Evolutionary conservation across 2,888 invertebrate species (phyloP), one percentile per base, ranked within the genome.

Genomic region (Archips xylosteana): DNA sequence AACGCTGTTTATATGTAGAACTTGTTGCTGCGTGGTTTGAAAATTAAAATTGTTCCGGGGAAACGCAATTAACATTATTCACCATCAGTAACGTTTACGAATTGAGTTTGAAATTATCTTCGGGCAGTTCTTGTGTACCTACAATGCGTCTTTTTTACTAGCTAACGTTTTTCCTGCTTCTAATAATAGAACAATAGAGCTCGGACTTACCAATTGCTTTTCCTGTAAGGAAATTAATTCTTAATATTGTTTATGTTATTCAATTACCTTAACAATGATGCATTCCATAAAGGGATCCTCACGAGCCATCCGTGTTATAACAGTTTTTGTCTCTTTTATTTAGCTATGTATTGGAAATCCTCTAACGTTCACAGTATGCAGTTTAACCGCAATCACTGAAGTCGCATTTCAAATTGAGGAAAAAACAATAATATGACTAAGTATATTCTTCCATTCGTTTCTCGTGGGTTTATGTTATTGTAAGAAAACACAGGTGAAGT

Each of bases 401-500:
- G 45, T 39, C 51, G 15, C 15, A 39, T 5, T 66, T 42, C 49
- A 61, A 71, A 66, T 45, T 65, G 62, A 72, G 72, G 72, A 68
- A 73, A 73, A 63, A 34, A 32, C 10, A 57, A 32, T 12, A 5
- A 15, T 57, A 32, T 9, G 13, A 63, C 32, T 59, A 69, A 63
- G 39, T 42, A 39, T 10, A 39, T 39, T 23, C 23, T n/a, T 68
- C 76, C 72, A 75, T 79, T 77, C 77, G 76, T 82, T 85, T 83
- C 87, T 88, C 85, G 83, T 77, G 78, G 54, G 61, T 84, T 84
- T 85, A 72, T 77, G 75, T 76, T 80, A 78, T 77, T 79, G 71
- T 82, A 89, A 88, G 85, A 88, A 91, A 89, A 89, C 85, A 87
- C 88, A 91, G 89, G 91, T 92, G 85, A 89, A 89, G 87, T 90